These are phyloP conservation scores for Zeus faber DNA, from an alignment of 2,113 vertebrate genomes.

Conservation along the genomic window DNA sequence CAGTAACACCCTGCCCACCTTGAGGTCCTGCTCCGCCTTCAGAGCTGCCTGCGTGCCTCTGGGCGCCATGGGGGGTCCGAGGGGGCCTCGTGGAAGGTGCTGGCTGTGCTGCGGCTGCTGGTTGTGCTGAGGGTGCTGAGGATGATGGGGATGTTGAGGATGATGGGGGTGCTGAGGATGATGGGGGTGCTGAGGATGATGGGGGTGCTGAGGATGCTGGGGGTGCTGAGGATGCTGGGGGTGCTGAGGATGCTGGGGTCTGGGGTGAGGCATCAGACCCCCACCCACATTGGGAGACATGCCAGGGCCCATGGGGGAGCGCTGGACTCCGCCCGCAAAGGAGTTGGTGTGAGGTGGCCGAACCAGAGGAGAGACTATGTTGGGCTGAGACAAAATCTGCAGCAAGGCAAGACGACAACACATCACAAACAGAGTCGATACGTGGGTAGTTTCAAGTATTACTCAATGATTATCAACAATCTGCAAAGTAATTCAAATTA, in stretches of 20 bases:
- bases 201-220: slow-evolving; percentile 80
- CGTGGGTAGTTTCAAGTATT: no score
- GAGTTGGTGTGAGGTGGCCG: slow-evolving; percentile 91
- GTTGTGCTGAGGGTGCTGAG: slow-evolving; percentile 74
- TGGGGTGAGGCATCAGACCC: slow-evolving; percentile 92
- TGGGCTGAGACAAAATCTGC: slow-evolving; percentile 96
- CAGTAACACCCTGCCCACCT: slow-evolving; percentile 86
- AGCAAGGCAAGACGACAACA: no score
- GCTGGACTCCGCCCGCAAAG: slow-evolving; percentile 89
- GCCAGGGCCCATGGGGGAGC: slow-evolving; percentile 85
- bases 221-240: slow-evolving; percentile 73
- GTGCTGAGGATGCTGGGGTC: slow-evolving; percentile 82
- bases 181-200: slow-evolving; percentile 82
- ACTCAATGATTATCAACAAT: no score
- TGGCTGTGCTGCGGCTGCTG: slow-evolving; percentile 81
- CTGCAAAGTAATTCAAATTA: no score
- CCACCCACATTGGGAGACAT: slow-evolving; percentile 83
- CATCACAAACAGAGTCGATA: no score
- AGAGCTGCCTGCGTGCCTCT: slow-evolving; percentile 85
- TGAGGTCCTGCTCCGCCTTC: slow-evolving; percentile 91
- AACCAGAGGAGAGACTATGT: slow-evolving; percentile 92
- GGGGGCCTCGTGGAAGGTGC: slow-evolving; percentile 82
- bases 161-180: slow-evolving; percentile 82
- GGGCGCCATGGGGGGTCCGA: slow-evolving; percentile 82
- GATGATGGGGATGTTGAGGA: slow-evolving; percentile 81